Evolutionary conservation across 2,888 invertebrate genomes (phyloP).

Genomic region (Acanthosoma haemorrhoidale): DNA sequence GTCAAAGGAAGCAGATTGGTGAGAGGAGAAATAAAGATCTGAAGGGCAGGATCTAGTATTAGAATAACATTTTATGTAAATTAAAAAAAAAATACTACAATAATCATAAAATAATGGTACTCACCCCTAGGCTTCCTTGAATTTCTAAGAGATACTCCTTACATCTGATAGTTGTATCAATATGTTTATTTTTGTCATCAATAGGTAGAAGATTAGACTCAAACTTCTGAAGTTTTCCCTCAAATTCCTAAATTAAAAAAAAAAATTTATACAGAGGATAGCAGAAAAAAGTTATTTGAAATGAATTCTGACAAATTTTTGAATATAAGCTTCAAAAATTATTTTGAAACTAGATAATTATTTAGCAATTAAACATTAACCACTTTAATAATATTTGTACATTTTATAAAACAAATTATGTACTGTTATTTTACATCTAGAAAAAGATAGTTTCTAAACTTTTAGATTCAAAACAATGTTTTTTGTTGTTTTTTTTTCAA

Average conservation of each 20-base stretch:
- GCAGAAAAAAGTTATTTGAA: not conserved
- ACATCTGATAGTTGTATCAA: slow-evolving; percentile 69
- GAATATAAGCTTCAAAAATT: too few species aligned
- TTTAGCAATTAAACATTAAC: slow-evolving; percentile 9
- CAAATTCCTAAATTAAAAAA: slow-evolving; percentile 51
- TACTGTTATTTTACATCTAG: too few species aligned
- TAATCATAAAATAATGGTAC: not conserved
- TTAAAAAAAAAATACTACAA: not conserved
- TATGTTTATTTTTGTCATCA: slow-evolving; percentile 68
- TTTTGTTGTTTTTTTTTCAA: slow-evolving; percentile 65
- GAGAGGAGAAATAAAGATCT: too few species aligned
- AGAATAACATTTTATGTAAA: too few species aligned
- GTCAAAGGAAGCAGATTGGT: too few species aligned
- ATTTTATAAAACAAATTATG: too few species aligned
- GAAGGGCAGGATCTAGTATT: too few species aligned
- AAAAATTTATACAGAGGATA: slow-evolving; percentile 5
- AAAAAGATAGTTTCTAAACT: too few species aligned
- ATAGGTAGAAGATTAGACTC: slow-evolving; percentile 64
- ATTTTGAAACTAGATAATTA: slow-evolving; percentile 49
- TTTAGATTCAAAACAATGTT: slow-evolving; percentile 64
- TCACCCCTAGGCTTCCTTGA: slow-evolving; percentile 46
- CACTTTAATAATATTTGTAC: too few species aligned
- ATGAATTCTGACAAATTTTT: too few species aligned
- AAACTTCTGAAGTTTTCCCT: slow-evolving; percentile 63
- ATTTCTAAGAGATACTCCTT: slow-evolving; percentile 68